phyloP scores from a whole-genome alignment of 1,140 invertebrate genomes.

The Vanessa tameamea region DNA sequence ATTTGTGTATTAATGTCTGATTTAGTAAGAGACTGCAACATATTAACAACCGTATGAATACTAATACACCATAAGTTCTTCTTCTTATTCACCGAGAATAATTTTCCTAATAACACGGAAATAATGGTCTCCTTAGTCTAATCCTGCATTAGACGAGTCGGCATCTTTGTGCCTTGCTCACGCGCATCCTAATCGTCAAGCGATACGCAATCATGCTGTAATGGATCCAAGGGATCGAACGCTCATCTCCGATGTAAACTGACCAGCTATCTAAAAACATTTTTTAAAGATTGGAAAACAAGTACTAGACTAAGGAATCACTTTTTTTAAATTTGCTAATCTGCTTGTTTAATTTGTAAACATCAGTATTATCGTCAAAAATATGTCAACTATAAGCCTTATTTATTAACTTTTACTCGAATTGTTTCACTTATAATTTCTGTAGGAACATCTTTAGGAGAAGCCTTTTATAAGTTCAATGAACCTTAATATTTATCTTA shows the following conservation, averaged over 20 bases:
- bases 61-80: background rate
- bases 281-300: background rate
- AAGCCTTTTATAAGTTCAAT: no score
- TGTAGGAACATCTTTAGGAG: no score
- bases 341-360: background rate
- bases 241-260: conserved; percentile 23
- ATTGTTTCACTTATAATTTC: no score
- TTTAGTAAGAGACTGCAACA: no score
- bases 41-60: background rate
- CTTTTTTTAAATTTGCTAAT: no score
- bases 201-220: conserved; percentile 59
- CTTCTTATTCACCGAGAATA: background rate
- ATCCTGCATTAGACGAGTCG: conserved; percentile 48
- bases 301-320: no score
- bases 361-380: background rate
- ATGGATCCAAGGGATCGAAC: conserved; percentile 40
- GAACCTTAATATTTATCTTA: no score
- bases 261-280: conserved; percentile 5
- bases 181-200: conserved; percentile 58
- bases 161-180: conserved; percentile 57
- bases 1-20: no score
- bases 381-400: no score
- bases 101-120: conserved; percentile 12
- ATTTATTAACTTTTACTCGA: no score
- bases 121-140: conserved; percentile 32